Evolutionary conservation across 2,797 vertebrate genomes (phyloP).

Genomic region (Gymnopithys bicolor): DNA sequence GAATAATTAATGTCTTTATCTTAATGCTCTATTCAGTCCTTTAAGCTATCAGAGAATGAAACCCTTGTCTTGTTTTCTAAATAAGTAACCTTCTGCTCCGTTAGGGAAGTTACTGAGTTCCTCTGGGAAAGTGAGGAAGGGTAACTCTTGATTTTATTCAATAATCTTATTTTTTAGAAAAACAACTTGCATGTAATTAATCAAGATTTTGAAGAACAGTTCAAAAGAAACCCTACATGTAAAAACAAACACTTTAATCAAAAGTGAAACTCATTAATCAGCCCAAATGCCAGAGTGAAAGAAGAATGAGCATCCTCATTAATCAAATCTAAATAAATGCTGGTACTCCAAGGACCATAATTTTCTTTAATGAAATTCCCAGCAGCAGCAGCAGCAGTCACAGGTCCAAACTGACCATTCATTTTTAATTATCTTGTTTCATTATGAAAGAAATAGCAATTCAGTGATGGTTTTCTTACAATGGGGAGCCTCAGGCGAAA

Average conservation of each 20-base stretch:
- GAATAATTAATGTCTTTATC: not conserved
- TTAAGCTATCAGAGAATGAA: not conserved
- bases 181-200: not conserved
- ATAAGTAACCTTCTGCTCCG: not conserved
- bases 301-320: not conserved
- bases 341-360: not conserved
- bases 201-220: conserved; percentile 7
- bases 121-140: not conserved
- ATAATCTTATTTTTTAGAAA: not conserved
- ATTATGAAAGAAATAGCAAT: conserved; percentile 2
- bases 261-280: conserved; percentile 3
- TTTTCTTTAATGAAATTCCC: not conserved
- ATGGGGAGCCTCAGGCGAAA: not conserved
- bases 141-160: not conserved
- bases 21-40: not conserved
- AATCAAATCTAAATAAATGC: conserved; percentile 17
- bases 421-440: conserved; percentile 10
- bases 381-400: not conserved
- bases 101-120: not conserved
- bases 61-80: not conserved
- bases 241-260: conserved; percentile 42
- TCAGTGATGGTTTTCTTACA: not conserved
- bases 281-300: not conserved
- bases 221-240: conserved; percentile 2
- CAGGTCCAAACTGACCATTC: not conserved